Conservation (phyloP, 2,888 invertebrate genomes). For the Fragum fragum region DNA sequence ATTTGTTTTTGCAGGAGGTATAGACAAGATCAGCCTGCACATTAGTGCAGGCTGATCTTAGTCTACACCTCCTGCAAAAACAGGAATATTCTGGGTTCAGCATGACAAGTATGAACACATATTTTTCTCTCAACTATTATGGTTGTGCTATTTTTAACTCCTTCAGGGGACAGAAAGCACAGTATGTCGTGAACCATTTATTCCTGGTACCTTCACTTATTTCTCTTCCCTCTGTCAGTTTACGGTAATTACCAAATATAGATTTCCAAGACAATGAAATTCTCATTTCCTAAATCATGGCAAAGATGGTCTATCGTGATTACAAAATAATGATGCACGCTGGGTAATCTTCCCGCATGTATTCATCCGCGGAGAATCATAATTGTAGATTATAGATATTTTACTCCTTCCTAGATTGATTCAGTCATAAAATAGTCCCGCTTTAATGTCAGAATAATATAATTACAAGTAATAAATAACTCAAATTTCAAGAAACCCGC, state of each 20-base stretch:
- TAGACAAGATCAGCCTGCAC: too few relatives aligned
- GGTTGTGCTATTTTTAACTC: too few relatives aligned
- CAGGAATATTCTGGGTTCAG: too few relatives aligned
- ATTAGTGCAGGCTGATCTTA: too few relatives aligned
- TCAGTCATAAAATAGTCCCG: conserved; percentile 17
- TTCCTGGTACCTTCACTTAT: too few relatives aligned
- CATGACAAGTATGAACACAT: too few relatives aligned
- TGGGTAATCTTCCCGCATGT: conserved; percentile 8
- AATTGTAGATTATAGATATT: conserved; percentile 6
- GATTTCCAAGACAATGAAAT: neutral
- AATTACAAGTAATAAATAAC: conserved; percentile 12
- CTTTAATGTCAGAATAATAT: conserved; percentile 28
- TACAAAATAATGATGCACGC: conserved; percentile 2
- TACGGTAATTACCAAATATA: neutral
- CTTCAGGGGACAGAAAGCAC: too few relatives aligned
- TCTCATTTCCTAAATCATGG: neutral
- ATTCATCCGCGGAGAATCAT: conserved; percentile 10
- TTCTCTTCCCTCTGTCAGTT: neutral
- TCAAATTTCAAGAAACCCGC: conserved; percentile 17
- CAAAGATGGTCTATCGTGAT: neutral
- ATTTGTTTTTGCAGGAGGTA: too few relatives aligned
- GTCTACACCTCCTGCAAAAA: too few relatives aligned
- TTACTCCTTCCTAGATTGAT: conserved; percentile 11
- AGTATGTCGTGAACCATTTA: too few relatives aligned
- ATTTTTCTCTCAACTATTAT: too few relatives aligned